Evolutionary conservation across 2,113 vertebrate species (phyloP).

Genomic region (Fregata magnificens): DNA sequence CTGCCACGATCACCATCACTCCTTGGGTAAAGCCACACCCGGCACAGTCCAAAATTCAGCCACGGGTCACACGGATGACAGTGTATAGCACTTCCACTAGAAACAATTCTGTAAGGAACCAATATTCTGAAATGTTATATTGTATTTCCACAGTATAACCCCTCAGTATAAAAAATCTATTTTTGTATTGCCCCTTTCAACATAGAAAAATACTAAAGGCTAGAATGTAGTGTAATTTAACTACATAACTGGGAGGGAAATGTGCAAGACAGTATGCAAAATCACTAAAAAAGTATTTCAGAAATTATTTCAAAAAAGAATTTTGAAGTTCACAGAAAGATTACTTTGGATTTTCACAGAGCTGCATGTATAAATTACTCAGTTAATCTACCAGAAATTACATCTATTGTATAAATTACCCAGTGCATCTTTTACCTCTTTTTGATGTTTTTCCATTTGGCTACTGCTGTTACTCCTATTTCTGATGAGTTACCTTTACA

Average conservation of each 20-base stretch:
- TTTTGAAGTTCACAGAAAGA: neutral
- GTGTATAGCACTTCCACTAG: neutral
- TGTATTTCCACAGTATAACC: neutral
- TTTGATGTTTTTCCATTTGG: neutral
- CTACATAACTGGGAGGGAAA: neutral
- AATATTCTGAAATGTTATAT: neutral
- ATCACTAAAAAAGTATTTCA: neutral
- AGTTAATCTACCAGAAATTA: neutral
- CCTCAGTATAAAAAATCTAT: neutral
- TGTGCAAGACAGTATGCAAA: neutral
- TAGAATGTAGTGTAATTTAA: neutral
- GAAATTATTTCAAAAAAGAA: neutral
- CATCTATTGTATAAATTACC: neutral
- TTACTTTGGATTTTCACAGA: neutral
- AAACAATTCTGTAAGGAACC: neutral
- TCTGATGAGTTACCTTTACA: neutral
- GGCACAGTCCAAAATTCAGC: accelerated
- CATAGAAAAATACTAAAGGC: neutral
- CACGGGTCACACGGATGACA: neutral
- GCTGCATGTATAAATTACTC: neutral
- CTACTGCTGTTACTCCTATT: neutral
- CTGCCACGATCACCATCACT: neutral
- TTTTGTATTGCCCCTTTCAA: neutral
- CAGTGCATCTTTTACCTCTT: neutral
- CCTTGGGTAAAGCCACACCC: neutral